phyloP scores from a whole-genome alignment of 2,888 invertebrate species.

The Argyresthia albistria region DNA sequence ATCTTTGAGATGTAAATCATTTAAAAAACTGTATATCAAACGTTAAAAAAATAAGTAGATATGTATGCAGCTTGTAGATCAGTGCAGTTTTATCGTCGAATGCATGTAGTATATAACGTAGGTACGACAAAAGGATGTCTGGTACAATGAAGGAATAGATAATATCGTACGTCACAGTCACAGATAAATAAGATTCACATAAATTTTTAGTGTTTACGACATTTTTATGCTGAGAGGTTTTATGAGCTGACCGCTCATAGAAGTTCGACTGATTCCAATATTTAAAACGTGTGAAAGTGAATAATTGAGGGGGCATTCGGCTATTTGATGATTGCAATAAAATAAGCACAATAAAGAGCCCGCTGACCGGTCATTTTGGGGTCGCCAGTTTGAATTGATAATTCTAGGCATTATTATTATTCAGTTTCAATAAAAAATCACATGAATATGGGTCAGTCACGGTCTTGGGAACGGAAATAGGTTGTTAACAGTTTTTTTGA shows the following conservation, averaged over 20 bases:
- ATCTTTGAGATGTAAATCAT: not conserved
- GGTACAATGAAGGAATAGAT: too few relatives aligned
- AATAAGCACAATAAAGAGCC: conserved; percentile 26
- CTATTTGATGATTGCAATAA: conserved; percentile 29
- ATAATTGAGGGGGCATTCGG: conserved; percentile 41
- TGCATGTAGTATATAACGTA: too few relatives aligned
- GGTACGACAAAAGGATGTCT: too few relatives aligned
- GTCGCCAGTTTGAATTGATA: conserved; percentile 51
- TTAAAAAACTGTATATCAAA: not conserved
- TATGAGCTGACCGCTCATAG: conserved; percentile 51
- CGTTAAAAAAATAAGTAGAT: not conserved
- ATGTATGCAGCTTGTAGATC: too few relatives aligned
- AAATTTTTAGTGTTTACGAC: conserved; percentile 41
- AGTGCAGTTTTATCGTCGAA: too few relatives aligned
- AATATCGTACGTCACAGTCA: too few relatives aligned
- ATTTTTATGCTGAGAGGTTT: conserved; percentile 54
- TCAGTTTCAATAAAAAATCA: conserved; percentile 7
- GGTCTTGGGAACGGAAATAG: conserved; percentile 62
- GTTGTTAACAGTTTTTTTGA: not conserved
- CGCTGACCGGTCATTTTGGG: conserved; percentile 28
- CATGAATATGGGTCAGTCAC: conserved; percentile 52
- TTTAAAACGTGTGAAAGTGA: conserved; percentile 66
- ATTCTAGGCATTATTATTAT: conserved; percentile 21
- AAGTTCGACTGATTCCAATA: conserved; percentile 45
- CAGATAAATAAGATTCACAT: too few relatives aligned